phyloP scores from a whole-genome alignment of 2,113 vertebrate genomes.

The Mus spicilegus region DNA sequence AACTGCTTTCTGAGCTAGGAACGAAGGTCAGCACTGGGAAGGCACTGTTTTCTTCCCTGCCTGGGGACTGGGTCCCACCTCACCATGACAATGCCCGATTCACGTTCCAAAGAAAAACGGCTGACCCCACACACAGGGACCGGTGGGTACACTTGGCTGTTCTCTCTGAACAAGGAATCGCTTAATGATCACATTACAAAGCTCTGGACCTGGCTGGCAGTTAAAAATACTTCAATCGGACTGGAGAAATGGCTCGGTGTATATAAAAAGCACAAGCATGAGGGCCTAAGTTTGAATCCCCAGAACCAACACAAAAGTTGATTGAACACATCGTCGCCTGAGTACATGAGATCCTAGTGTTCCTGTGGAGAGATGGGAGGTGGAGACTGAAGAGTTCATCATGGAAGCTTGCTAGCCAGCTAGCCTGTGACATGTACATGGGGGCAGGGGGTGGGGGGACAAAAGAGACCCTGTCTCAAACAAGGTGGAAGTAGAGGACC shows the following conservation, averaged over 20 bases:
- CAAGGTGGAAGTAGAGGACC: not conserved
- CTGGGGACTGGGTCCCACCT: constrained; percentile 46
- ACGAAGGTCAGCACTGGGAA: constrained; percentile 57
- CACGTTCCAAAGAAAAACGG: constrained; percentile 44
- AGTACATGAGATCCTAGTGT: not conserved
- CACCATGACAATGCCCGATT: constrained; percentile 45
- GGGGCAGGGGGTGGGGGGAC: not conserved
- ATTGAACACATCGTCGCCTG: too few species aligned
- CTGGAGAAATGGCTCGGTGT: not conserved
- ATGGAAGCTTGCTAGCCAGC: too few species aligned
- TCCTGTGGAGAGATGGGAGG: not conserved
- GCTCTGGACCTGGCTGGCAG: not conserved
- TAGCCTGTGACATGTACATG: not conserved
- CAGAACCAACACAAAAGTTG: not conserved
- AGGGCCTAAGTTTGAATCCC: not conserved
- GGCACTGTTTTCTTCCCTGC: constrained; percentile 46
- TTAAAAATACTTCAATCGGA: constrained; percentile 73
- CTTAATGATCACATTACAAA: constrained; percentile 67
- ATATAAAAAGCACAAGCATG: not conserved
- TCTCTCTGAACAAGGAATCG: constrained; percentile 39
- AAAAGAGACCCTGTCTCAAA: not conserved
- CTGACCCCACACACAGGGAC: not conserved
- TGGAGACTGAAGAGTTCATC: not conserved
- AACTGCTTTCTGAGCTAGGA: constrained; percentile 51
- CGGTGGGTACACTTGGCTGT: not conserved